Percentiles rank a stretch among this genome's conserved stretches.
These are phyloP conservation scores for Parazoanthus darwini DNA, from an alignment of 92 coral and sea anemone species.

Conservation along the genomic window DNA sequence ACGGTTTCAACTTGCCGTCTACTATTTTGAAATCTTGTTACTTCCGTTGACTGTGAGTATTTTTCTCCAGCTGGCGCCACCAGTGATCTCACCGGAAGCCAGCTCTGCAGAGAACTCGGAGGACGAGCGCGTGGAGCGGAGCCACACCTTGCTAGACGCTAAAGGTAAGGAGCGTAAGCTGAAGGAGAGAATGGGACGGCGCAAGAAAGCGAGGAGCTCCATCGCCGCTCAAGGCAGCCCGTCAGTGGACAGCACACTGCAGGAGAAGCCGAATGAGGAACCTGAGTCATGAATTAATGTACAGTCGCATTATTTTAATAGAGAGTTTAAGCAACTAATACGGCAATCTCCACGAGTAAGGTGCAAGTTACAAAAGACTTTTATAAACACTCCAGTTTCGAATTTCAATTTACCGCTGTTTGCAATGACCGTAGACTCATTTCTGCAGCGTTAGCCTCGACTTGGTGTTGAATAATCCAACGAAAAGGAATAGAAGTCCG, in stretches of 20 bases:
- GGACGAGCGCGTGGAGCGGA: conserved; percentile 72
- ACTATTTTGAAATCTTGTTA: no score
- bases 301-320: background rate
- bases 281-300: background rate
- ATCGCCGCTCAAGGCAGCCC: conserved; percentile 50
- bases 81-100: conserved; percentile 61
- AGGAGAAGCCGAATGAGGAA: background rate
- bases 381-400: no score
- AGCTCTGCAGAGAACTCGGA: conserved; percentile 78
- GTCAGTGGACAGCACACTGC: conserved; percentile 22
- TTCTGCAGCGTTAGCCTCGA: no score
- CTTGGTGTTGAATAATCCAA: no score
- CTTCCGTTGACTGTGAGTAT: no score
- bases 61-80: conserved; percentile 73
- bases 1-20: no score
- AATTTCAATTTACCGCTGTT: no score
- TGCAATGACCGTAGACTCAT: no score
- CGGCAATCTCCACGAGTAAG: no score
- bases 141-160: conserved; percentile 84
- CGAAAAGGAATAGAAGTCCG: no score
- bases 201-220: conserved; percentile 68
- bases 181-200: conserved; percentile 92
- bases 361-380: no score
- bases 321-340: no score
- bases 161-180: conserved; percentile 89